Evolutionary conservation across 30 jellyfish, hydroid and myxozoan species (phyloP).

Genomic region (Clytia hemisphaerica): DNA sequence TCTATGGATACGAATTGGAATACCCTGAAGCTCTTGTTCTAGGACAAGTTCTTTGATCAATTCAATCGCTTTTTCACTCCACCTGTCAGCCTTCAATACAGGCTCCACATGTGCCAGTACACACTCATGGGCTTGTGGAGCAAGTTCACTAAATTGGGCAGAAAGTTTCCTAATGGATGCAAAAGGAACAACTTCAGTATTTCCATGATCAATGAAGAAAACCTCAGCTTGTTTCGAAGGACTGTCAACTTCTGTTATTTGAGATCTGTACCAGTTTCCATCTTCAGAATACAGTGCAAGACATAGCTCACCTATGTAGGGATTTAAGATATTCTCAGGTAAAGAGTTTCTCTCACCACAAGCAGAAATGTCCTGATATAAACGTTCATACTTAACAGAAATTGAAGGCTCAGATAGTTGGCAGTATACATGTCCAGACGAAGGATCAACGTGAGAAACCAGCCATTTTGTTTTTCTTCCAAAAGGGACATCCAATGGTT

Average conservation of each 20-base stretch:
- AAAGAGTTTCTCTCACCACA: constrained; percentile 24
- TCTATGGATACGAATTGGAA: constrained; percentile 52
- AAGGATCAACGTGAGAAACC: constrained; percentile 56
- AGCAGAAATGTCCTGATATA: constrained; percentile 45
- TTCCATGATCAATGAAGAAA: constrained; percentile 71
- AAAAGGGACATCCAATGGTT: constrained; percentile 40
- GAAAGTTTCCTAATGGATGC: constrained; percentile 27
- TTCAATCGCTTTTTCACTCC: constrained; percentile 71
- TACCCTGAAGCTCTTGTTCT: constrained; percentile 66
- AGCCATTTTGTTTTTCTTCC: constrained; percentile 55
- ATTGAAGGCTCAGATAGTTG: constrained; percentile 58
- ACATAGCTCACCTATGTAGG: constrained; percentile 43
- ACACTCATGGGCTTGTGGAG: constrained; percentile 77
- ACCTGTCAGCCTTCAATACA: constrained; percentile 41
- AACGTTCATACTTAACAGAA: constrained; percentile 57
- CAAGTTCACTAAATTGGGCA: constrained; percentile 45
- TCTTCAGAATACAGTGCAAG: constrained; percentile 17
- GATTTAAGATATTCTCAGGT: constrained; percentile 6
- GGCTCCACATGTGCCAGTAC: constrained; percentile 75
- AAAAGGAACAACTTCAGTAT: constrained; percentile 41
- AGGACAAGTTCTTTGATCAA: constrained; percentile 60
- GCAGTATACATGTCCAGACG: constrained; percentile 58
- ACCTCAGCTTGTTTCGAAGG: constrained; percentile 44
- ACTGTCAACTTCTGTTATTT: constrained; percentile 21
- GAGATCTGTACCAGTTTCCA: constrained; percentile 33